Conservation (phyloP, 2,113 vertebrate species). For the Urocitellus parryii region DNA sequence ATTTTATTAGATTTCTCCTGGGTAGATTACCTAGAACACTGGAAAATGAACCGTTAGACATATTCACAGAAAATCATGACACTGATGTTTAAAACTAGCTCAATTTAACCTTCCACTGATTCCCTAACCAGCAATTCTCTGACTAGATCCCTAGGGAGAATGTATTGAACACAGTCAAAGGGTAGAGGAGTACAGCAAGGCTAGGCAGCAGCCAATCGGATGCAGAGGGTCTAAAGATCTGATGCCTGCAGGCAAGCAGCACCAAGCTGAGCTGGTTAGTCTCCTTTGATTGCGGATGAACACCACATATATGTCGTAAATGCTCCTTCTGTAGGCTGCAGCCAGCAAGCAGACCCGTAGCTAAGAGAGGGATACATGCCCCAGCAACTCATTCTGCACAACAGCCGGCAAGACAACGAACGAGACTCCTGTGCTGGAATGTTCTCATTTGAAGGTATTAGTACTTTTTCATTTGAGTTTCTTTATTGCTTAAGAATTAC, state of each 20-base stretch:
- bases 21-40: conserved; percentile 63
- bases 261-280: conserved; percentile 42
- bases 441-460: conserved; percentile 75
- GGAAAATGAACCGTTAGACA: conserved; percentile 76
- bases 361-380: conserved; percentile 3
- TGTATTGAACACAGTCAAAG: conserved; percentile 74
- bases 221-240: conserved; percentile 52
- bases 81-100: conserved; percentile 55
- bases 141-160: conserved; percentile 70
- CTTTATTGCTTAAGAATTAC: conserved; percentile 7
- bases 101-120: conserved; percentile 66
- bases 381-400: neutral
- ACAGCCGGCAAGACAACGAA: neutral
- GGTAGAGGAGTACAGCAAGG: conserved; percentile 54
- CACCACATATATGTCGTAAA: neutral
- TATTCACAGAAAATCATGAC: conserved; percentile 72
- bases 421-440: conserved; percentile 69
- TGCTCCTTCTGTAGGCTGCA: neutral
- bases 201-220: conserved; percentile 54
- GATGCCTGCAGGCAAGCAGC: conserved; percentile 60
- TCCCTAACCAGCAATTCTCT: conserved; percentile 64
- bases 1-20: conserved; percentile 76
- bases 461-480: conserved; percentile 67
- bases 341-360: conserved; percentile 48
- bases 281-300: conserved; percentile 37